Conservation (phyloP, 92 coral and sea anemone species). For the Porites lobata region DNA sequence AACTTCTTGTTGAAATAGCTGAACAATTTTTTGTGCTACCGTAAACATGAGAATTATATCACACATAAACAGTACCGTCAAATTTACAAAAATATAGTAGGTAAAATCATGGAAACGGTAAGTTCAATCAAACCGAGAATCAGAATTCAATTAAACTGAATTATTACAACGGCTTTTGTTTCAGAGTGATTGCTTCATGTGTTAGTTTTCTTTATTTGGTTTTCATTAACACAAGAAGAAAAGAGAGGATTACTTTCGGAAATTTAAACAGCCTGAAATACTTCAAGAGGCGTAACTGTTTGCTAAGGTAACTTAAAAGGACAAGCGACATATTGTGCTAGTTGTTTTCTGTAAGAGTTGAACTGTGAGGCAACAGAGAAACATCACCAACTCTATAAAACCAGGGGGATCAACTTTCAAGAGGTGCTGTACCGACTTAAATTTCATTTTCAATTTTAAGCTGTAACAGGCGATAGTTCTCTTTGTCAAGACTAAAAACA, state of each 20-base stretch:
- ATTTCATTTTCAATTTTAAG: too few relatives aligned
- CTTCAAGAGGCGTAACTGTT: not conserved
- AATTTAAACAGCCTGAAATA: slow-evolving; percentile 4
- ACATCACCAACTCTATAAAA: too few relatives aligned
- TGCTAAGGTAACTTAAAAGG: not conserved
- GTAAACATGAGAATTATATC: too few relatives aligned
- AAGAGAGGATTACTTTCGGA: not conserved
- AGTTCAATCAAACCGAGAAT: not conserved
- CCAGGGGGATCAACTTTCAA: too few relatives aligned
- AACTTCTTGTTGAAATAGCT: not conserved
- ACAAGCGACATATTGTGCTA: too few relatives aligned
- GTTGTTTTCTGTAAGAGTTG: too few relatives aligned
- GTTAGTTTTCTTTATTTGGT: slow-evolving; percentile 2
- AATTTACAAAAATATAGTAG: not conserved
- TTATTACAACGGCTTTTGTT: not conserved
- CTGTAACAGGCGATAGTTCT: too few relatives aligned
- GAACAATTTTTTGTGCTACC: too few relatives aligned
- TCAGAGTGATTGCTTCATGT: not conserved
- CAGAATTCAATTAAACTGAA: not conserved
- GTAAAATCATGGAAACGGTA: not conserved
- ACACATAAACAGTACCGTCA: too few relatives aligned
- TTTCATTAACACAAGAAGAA: slow-evolving; percentile 6
- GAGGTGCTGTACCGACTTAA: too few relatives aligned
- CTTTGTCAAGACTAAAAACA: too few relatives aligned
- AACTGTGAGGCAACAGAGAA: too few relatives aligned